phyloP scores from a whole-genome alignment of 2,888 invertebrate species.

The Crioceris asparagi region DNA sequence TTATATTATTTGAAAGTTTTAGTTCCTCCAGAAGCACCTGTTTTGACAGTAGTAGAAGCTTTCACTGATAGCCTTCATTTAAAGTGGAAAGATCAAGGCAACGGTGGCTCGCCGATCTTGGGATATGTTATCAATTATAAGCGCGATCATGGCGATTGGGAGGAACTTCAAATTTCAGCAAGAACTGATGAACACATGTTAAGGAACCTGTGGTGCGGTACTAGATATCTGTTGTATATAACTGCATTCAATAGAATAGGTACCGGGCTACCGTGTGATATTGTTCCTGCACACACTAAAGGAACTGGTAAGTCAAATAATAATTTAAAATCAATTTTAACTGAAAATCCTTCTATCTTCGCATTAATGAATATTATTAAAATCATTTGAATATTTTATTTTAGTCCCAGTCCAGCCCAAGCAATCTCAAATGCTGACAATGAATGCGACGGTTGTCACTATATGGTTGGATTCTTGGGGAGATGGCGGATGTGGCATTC shows the following conservation, averaged over 20 bases:
- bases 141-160: conserved; percentile 84
- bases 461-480: conserved; percentile 83
- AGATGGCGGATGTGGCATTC: conserved; percentile 79
- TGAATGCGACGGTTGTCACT: conserved; percentile 77
- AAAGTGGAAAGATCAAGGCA: conserved; percentile 63
- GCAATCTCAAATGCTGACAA: conserved; percentile 69
- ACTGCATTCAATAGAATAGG: conserved; percentile 87
- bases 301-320: conserved; percentile 49
- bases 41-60: conserved; percentile 67
- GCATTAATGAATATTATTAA: too few relatives aligned
- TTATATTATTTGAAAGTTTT: conserved; percentile 63
- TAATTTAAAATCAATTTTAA: not conserved
- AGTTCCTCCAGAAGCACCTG: conserved; percentile 80
- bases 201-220: conserved; percentile 79
- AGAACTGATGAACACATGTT: conserved; percentile 69
- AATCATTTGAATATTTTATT: not conserved
- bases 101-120: conserved; percentile 69
- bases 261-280: conserved; percentile 79
- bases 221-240: conserved; percentile 77
- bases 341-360: too few relatives aligned
- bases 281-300: conserved; percentile 74
- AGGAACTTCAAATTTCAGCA: conserved; percentile 76
- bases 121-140: conserved; percentile 87
- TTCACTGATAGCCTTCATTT: conserved; percentile 75
- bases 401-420: conserved; percentile 67